Conservation (phyloP, 1,140 invertebrate species). For the Babylonia areolata region DNA sequence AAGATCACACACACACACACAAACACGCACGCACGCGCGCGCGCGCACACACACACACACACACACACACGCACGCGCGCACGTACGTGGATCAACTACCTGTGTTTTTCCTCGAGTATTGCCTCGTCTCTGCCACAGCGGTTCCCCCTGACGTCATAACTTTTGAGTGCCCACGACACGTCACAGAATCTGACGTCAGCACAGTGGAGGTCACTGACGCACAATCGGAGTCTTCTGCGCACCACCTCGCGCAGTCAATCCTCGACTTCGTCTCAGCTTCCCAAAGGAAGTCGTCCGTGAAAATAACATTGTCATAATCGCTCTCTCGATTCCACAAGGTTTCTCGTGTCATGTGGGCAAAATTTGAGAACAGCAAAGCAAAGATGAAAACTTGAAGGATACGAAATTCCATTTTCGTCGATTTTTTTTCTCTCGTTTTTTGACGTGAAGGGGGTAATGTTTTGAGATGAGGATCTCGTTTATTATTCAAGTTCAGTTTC, state of each 20-base stretch:
- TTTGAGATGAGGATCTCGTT: no score
- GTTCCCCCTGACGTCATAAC: background rate
- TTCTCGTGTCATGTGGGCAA: background rate
- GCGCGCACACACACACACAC: background rate
- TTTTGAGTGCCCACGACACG: background rate
- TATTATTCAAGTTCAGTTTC: no score
- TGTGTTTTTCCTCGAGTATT: background rate
- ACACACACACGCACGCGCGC: background rate
- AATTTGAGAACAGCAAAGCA: no score
- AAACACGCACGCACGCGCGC: background rate
- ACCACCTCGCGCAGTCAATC: background rate
- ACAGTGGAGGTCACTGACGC: background rate
- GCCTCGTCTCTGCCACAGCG: background rate
- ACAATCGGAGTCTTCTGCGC: background rate
- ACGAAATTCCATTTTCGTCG: no score
- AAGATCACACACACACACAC: background rate
- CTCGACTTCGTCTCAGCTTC: background rate
- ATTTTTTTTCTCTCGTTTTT: no score
- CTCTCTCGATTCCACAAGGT: background rate
- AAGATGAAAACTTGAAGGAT: no score
- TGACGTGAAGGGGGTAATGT: no score
- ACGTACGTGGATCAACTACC: background rate
- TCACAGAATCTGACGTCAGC: background rate
- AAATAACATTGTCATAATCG: background rate
- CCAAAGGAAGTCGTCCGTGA: background rate